These are phyloP conservation scores for Dromaius novaehollandiae DNA, from an alignment of 2,113 vertebrate genomes.

Conservation along the genomic window DNA sequence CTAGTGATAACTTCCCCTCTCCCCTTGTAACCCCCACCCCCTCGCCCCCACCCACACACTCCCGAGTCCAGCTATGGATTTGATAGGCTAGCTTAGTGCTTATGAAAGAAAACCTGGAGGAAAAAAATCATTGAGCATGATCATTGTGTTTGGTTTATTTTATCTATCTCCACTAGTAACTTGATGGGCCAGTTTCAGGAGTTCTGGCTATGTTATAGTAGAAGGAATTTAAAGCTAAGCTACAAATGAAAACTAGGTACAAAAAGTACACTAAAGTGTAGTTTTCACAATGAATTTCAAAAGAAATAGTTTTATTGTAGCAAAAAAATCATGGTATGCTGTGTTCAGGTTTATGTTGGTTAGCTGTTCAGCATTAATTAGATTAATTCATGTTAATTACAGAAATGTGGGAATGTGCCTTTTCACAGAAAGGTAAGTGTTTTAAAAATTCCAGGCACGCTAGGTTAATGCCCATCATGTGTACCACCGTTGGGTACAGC, in stretches of 20 bases:
- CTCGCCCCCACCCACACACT: not conserved
- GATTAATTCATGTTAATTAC: no score
- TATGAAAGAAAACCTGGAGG: not conserved
- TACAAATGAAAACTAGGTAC: not conserved
- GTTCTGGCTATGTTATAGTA: not conserved
- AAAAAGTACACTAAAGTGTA: not conserved
- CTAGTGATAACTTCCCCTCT: not conserved
- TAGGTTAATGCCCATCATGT: no score
- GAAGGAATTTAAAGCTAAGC: not conserved
- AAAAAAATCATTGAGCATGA: not conserved
- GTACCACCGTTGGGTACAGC: no score
- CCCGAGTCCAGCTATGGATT: not conserved
- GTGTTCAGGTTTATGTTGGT: not conserved
- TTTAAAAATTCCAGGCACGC: no score
- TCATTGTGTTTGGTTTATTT: not conserved
- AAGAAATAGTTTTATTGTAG: not conserved
- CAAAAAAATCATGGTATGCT: not conserved
- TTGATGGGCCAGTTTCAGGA: not conserved
- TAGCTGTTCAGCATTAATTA: not conserved
- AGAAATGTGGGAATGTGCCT: no score
- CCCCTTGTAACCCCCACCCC: no score
- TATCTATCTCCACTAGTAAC: not conserved
- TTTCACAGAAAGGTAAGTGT: no score
- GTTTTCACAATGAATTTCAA: not conserved
- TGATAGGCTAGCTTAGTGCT: not conserved